Percentiles rank a stretch among this genome's conserved stretches.
Conservation (phyloP, 2,113 vertebrate species). For the Rhinoderma darwinii region DNA sequence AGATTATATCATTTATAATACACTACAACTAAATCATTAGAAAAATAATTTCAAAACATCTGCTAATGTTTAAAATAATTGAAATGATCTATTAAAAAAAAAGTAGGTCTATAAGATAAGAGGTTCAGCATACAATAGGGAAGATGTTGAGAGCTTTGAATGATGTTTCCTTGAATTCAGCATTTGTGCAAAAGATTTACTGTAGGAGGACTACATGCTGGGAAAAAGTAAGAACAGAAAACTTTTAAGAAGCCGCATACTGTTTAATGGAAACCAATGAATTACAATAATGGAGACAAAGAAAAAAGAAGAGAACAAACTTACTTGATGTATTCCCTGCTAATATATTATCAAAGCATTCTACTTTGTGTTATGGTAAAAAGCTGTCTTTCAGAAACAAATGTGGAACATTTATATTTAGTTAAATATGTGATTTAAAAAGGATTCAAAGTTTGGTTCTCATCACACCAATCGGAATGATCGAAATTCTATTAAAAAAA, state of each 20-base stretch:
- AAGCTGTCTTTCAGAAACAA: conserved; percentile 8
- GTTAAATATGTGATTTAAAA: background rate
- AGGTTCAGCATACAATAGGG: conserved; percentile 8
- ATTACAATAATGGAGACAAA: conserved; percentile 50
- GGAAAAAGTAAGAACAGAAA: conserved; percentile 44
- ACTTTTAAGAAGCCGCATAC: conserved; percentile 45
- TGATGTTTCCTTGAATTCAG: conserved; percentile 9
- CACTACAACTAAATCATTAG: background rate
- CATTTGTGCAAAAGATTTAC: conserved; percentile 38
- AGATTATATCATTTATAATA: background rate
- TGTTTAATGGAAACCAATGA: conserved; percentile 51
- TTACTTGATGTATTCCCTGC: conserved; percentile 42
- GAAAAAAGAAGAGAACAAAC: conserved; percentile 39
- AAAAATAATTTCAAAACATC: background rate
- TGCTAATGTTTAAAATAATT: conserved; percentile 8
- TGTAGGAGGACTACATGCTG: conserved; percentile 47
- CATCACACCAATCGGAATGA: background rate
- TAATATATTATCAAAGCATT: conserved; percentile 49
- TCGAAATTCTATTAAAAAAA: background rate
- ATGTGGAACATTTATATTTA: conserved; percentile 23
- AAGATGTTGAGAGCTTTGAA: conserved; percentile 38
- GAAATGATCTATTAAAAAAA: conserved; percentile 25
- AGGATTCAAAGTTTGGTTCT: background rate
- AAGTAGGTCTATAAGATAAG: conserved; percentile 14
- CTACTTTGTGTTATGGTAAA: conserved; percentile 22